A percentile compares a stretch with the other conserved stretches of the same genome.
Evolutionary conservation across 2,888 invertebrate genomes (phyloP).

Genomic region (Galerucella pusilla): DNA sequence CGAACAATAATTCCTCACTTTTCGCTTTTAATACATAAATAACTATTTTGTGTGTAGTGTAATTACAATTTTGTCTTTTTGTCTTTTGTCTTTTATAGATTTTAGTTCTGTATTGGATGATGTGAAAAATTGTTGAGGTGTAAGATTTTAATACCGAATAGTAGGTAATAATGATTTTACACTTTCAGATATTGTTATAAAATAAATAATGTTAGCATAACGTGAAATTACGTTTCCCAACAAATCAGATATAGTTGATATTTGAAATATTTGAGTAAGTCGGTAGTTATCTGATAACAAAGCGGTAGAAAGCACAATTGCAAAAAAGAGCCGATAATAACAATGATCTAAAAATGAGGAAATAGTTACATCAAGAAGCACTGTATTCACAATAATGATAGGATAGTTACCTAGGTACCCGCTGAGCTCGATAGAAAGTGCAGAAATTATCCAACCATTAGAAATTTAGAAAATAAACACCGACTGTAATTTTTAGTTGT

Average conservation of each 20-base stretch:
- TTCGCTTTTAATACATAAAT: no score
- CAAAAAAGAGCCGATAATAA: constrained; percentile 36
- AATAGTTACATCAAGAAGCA: constrained; percentile 42
- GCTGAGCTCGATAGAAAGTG: constrained; percentile 47
- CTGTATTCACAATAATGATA: constrained; percentile 38
- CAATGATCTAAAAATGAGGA: constrained; percentile 44
- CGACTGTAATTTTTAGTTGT: constrained; percentile 54
- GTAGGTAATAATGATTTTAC: neutral
- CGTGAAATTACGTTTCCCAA: constrained; percentile 6
- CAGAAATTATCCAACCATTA: constrained; percentile 49
- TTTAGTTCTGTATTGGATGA: no score
- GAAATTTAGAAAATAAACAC: constrained; percentile 52
- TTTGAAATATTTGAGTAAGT: constrained; percentile 31
- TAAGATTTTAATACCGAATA: neutral
- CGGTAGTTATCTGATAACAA: constrained; percentile 26
- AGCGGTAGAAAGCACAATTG: constrained; percentile 23
- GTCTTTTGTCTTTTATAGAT: no score
- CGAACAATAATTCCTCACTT: no score
- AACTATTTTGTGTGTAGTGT: no score
- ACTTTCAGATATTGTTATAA: constrained; percentile 5
- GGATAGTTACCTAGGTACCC: constrained; percentile 19
- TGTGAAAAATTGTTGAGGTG: no score
- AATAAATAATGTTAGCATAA: constrained; percentile 2
- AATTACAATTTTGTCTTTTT: no score
- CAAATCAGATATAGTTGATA: constrained; percentile 10